phyloP scores from a whole-genome alignment of 1,140 invertebrate species.

The Euwallacea similis region DNA sequence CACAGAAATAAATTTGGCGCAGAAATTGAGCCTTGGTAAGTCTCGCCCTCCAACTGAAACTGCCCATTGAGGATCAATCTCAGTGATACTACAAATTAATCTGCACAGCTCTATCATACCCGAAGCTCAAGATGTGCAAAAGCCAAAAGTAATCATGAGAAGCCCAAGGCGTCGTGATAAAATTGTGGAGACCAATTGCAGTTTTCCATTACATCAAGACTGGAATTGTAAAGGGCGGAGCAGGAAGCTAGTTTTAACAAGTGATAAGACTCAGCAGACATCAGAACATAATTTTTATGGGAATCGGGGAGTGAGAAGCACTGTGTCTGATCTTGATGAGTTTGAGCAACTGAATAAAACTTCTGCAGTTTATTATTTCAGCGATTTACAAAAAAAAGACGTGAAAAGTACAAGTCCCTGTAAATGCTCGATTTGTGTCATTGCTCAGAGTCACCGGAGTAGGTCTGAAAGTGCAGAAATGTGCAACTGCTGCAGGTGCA shows the following conservation, averaged over 20 bases:
- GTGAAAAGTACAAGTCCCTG: background rate
- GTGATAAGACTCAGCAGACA: slow-evolving; percentile 33
- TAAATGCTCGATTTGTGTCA: background rate
- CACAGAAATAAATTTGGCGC: slow-evolving; percentile 32
- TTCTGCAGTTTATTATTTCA: slow-evolving; percentile 16
- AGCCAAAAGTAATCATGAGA: background rate
- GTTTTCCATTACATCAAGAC: slow-evolving; percentile 19
- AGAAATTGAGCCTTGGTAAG: slow-evolving; percentile 21
- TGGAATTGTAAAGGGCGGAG: background rate
- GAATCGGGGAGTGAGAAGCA: background rate
- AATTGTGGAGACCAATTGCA: slow-evolving; percentile 28
- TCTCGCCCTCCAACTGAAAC: too few relatives aligned
- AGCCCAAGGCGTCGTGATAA: slow-evolving; percentile 29
- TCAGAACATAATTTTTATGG: slow-evolving; percentile 31
- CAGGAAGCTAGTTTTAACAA: slow-evolving; percentile 21
- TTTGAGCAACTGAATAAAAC: background rate
- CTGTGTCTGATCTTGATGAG: background rate
- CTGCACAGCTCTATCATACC: slow-evolving; percentile 30
- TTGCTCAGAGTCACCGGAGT: background rate
- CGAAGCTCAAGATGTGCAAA: background rate
- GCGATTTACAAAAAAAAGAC: slow-evolving; percentile 23
- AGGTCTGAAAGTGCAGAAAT: too few relatives aligned
- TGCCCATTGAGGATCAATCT: slow-evolving; percentile 7
- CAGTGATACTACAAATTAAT: slow-evolving; percentile 29
- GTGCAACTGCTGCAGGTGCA: too few relatives aligned